Evolutionary conservation across 2,888 invertebrate genomes (phyloP), one percentile per base, ranked within the genome.

Genomic region (Eugnorisma glareosa): DNA sequence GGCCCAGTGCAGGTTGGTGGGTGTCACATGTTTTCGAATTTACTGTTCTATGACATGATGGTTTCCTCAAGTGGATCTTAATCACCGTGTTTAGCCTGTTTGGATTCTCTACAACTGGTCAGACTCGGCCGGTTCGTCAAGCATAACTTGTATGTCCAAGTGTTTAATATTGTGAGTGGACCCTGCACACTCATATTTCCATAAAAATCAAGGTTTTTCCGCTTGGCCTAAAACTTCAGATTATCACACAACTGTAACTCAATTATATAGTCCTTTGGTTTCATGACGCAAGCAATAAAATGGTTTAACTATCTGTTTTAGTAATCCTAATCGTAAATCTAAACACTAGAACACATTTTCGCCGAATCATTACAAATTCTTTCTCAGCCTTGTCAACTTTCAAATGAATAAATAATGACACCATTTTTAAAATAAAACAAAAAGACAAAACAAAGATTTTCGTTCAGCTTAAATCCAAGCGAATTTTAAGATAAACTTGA

Each of bases 381-480:
- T 72, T 69, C 61, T 57, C 66, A 79, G 73, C 63, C 40, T 54
- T 64, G 37, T 76, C 72, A 72, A 82, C 21, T 82, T 85, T 54
- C 51, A 68, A 83, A 83, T 73, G 54, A 83, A 86, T 83, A 73
- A 83, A 77, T 67, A 73, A 86, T 59, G 15, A 40, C 48, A n/a
- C n/a, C n/a, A 40, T 68, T 83, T 67, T 67, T 48, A 35, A 68
- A 79, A 73, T 72, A 86, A 86, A 86, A 24, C 68, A 51, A 78
- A 71, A 85, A 35, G 24, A 13, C 72, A 73, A 40, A 45, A 68
- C 67, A 72, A 69, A 63, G 28, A 40, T 54, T 82, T 83, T 86
- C 6, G 35, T 72, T 69, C n/a, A 45, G 15, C 37, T 54, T 61
- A 48, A 71, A 68, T 73, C 31, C 57, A 43, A 68, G 28, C 67